Conservation (phyloP, 2,888 invertebrate species). For the Mechanitis mazaeus region DNA sequence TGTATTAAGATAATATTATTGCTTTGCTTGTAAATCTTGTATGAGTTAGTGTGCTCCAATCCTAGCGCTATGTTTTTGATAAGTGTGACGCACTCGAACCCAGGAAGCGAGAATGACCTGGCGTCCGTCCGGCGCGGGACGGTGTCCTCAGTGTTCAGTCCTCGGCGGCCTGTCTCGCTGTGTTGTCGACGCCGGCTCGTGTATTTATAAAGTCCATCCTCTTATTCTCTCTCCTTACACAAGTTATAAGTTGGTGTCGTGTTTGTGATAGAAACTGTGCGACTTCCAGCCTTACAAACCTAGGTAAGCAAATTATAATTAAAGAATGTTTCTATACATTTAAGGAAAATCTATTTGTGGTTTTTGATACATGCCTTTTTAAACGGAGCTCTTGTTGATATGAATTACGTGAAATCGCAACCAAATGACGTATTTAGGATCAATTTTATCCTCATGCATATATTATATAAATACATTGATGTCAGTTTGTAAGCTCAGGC, state of each 20-base stretch:
- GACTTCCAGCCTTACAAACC: not conserved
- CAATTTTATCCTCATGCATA: not conserved
- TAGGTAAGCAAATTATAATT: not conserved
- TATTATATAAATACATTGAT: not conserved
- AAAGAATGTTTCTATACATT: conserved; percentile 2
- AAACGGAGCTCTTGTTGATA: conserved; percentile 10
- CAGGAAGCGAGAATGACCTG: conserved; percentile 50
- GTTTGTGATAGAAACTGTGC: not conserved
- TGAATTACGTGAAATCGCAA: conserved; percentile 5
- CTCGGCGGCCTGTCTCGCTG: conserved; percentile 43
- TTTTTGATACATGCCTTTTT: conserved; percentile 9
- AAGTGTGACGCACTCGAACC: conserved; percentile 60
- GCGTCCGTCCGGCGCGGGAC: conserved; percentile 54
- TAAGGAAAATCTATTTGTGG: conserved; percentile 17
- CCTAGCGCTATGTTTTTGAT: conserved; percentile 47
- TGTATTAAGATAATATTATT: too few relatives aligned
- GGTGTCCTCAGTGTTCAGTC: conserved; percentile 24
- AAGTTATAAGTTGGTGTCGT: conserved; percentile 5
- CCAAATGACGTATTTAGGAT: conserved; percentile 3
- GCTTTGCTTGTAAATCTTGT: too few relatives aligned
- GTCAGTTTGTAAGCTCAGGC: not conserved
- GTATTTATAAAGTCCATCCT: conserved; percentile 68
- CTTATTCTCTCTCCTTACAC: conserved; percentile 41
- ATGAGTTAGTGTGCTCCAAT: too few relatives aligned
- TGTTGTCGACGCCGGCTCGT: conserved; percentile 65